A percentile compares a stretch with the other conserved stretches of the same genome.
Evolutionary conservation across 2,797 vertebrate genomes (phyloP).

Genomic region (Anomalospiza imberbis): DNA sequence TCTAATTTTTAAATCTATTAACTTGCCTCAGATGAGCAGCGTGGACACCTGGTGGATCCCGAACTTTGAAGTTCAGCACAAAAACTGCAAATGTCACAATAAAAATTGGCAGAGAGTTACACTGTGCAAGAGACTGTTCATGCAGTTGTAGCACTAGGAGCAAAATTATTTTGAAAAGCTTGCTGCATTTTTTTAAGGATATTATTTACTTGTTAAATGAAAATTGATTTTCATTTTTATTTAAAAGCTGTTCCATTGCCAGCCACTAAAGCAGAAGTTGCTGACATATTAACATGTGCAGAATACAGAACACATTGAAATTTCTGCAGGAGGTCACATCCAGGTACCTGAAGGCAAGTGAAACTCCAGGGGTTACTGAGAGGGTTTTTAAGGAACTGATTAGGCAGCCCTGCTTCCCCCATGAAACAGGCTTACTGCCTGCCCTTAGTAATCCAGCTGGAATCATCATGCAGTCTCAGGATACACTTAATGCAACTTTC

Average conservation of each 20-base stretch:
- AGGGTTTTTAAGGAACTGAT: background rate
- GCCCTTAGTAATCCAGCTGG: background rate
- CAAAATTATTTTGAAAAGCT: background rate
- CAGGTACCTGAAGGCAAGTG: background rate
- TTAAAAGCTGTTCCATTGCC: background rate
- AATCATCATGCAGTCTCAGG: background rate
- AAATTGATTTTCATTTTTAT: background rate
- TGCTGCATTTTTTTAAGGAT: background rate
- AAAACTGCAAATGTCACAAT: background rate
- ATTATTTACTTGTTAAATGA: background rate
- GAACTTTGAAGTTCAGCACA: background rate
- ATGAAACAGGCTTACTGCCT: background rate
- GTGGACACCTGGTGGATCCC: background rate
- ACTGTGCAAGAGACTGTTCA: background rate
- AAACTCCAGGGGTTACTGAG: background rate
- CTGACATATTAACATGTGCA: background rate
- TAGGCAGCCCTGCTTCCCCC: background rate
- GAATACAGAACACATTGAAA: background rate
- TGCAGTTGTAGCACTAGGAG: background rate
- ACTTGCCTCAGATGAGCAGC: background rate
- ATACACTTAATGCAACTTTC: background rate
- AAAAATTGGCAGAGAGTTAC: background rate
- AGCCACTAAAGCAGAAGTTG: background rate
- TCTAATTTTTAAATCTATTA: background rate
- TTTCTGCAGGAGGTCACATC: background rate